A percentile compares a stretch with the other conserved stretches of the same genome.
Conservation (phyloP, 2,113 vertebrate genomes). For the Rhinopomastus cyanomelas region DNA sequence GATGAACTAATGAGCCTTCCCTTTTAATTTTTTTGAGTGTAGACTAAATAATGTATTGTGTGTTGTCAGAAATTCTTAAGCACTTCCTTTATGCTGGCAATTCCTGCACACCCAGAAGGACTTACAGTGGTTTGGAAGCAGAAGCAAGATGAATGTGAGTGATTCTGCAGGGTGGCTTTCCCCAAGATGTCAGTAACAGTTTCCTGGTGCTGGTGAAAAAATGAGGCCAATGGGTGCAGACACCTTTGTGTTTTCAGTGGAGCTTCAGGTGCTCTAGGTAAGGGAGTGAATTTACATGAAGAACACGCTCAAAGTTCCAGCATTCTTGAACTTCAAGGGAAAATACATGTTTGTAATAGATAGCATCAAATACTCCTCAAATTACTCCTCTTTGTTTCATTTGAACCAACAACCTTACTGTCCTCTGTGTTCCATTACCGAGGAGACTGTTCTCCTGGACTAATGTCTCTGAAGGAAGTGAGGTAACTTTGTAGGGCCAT, state of each 20-base stretch:
- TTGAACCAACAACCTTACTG: background rate
- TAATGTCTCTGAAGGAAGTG: background rate
- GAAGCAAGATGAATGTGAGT: background rate
- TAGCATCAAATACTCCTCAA: background rate
- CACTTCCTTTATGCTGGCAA: background rate
- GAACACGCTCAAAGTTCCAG: background rate
- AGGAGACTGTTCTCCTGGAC: background rate
- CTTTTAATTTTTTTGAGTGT: background rate
- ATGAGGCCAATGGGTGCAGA: background rate
- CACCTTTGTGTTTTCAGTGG: background rate
- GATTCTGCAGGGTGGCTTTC: background rate
- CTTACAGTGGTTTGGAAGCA: background rate
- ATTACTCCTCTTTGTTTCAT: background rate
- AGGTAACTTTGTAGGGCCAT: background rate
- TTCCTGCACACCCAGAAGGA: background rate
- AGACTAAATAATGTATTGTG: background rate
- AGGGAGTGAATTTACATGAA: background rate
- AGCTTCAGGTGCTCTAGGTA: background rate
- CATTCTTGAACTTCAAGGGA: background rate
- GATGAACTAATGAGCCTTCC: background rate
- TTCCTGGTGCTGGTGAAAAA: background rate
- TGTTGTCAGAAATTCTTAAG: background rate
- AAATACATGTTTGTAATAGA: background rate
- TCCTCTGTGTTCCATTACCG: background rate
- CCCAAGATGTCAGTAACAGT: fast-evolving